phyloP scores from a whole-genome alignment of 2,113 vertebrate species.

The Cynopterus brachyotis region DNA sequence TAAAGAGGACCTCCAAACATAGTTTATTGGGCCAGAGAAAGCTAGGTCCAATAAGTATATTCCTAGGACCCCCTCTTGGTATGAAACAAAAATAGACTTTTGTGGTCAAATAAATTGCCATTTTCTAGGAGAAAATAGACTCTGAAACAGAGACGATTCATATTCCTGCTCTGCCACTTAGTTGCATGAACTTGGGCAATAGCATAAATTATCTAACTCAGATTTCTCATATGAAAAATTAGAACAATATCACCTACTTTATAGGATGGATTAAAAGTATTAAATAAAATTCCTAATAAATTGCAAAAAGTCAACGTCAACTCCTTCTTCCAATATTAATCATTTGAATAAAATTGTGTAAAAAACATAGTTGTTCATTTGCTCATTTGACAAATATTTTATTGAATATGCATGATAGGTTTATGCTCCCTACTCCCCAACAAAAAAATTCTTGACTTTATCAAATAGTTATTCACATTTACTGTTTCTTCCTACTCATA shows the following conservation, averaged over 20 bases:
- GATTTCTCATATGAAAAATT: conserved; percentile 17
- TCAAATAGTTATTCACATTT: background rate
- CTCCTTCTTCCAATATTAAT: background rate
- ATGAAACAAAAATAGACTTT: background rate
- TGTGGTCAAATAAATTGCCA: background rate
- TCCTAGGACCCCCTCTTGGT: background rate
- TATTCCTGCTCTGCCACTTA: background rate
- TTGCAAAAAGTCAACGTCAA: background rate
- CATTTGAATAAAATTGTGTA: background rate
- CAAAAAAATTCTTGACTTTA: background rate
- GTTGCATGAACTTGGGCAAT: background rate
- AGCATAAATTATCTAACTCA: background rate
- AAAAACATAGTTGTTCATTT: background rate
- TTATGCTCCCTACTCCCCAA: background rate
- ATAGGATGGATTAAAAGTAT: background rate
- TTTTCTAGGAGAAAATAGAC: background rate
- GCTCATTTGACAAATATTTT: background rate
- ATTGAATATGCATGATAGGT: background rate
- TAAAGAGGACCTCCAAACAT: background rate
- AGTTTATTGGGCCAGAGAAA: background rate
- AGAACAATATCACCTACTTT: background rate
- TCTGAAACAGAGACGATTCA: background rate
- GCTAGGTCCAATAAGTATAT: background rate
- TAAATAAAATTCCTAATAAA: background rate
- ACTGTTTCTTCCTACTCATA: background rate